A percentile compares a stretch with the other conserved stretches of the same genome.
phyloP scores from a whole-genome alignment of 2,113 vertebrate species.

The Pholis gunnellus region DNA sequence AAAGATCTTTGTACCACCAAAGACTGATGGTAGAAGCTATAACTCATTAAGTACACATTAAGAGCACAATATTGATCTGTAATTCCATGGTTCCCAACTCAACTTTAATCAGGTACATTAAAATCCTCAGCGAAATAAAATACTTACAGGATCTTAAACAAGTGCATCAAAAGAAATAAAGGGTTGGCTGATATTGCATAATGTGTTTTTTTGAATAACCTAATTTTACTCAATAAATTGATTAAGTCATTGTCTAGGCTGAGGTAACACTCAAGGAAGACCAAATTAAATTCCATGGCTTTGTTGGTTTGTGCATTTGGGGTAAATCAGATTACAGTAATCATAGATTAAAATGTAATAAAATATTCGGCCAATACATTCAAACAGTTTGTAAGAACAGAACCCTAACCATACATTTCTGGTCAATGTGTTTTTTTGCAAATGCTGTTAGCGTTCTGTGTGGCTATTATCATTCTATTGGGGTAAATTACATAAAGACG shows the following conservation, averaged over 20 bases:
- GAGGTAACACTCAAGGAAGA: neutral
- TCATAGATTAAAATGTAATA: neutral
- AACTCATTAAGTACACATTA: neutral
- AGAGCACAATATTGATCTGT: neutral
- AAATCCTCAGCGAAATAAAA: neutral
- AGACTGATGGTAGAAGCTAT: neutral
- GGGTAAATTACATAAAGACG: neutral
- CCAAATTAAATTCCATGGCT: neutral
- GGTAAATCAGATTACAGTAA: neutral
- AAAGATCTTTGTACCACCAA: neutral
- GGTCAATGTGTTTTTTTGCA: neutral
- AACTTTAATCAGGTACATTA: conserved; percentile 7
- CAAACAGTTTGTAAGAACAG: neutral
- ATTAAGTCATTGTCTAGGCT: neutral
- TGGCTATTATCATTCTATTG: neutral
- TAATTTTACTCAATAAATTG: neutral
- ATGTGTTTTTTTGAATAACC: neutral
- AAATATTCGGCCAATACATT: neutral
- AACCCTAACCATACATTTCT: neutral
- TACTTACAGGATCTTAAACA: neutral
- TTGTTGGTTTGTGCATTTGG: neutral
- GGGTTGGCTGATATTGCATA: neutral
- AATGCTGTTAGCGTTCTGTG: neutral
- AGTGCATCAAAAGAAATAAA: neutral
- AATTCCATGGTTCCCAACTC: neutral